phyloP scores from a whole-genome alignment of 2,113 vertebrate species.

The Odontesthes bonariensis region DNA sequence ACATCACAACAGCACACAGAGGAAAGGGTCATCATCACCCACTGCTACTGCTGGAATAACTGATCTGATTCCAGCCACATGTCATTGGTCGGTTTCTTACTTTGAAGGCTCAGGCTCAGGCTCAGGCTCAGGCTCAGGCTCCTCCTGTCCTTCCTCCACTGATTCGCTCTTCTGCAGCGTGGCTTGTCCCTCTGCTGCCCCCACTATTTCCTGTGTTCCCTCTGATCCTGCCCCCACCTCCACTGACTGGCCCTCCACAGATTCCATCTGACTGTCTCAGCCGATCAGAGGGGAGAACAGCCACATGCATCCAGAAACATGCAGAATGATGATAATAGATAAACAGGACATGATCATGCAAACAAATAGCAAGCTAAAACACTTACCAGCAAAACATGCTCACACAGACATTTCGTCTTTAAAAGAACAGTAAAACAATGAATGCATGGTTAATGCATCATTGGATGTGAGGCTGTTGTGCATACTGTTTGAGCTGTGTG shows the following conservation, averaged over 20 bases:
- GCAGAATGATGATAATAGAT: constrained; percentile 5
- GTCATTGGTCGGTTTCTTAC: constrained; percentile 55
- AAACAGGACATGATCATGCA: neutral
- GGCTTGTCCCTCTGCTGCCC: constrained; percentile 1
- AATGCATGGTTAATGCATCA: neutral
- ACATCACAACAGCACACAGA: constrained; percentile 4
- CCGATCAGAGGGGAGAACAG: constrained; percentile 24
- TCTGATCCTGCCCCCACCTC: constrained; percentile 48
- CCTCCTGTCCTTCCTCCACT: constrained; percentile 58
- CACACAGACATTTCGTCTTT: neutral
- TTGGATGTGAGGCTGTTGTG: neutral
- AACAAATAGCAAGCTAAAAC: neutral
- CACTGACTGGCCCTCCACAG: constrained; percentile 43
- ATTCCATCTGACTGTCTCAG: constrained; percentile 40
- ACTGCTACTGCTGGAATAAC: neutral
- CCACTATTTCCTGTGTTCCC: constrained; percentile 31
- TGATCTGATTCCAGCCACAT: neutral
- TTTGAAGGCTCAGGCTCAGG: constrained; percentile 46
- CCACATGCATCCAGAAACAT: constrained; percentile 38
- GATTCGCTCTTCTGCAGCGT: constrained; percentile 57
- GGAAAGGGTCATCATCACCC: neutral
- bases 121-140: too few species aligned
- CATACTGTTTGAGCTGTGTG: neutral
- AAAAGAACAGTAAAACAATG: neutral
- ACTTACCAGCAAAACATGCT: neutral